Conservation (phyloP, 2,888 invertebrate genomes). For the Diaprepes abbreviatus region DNA sequence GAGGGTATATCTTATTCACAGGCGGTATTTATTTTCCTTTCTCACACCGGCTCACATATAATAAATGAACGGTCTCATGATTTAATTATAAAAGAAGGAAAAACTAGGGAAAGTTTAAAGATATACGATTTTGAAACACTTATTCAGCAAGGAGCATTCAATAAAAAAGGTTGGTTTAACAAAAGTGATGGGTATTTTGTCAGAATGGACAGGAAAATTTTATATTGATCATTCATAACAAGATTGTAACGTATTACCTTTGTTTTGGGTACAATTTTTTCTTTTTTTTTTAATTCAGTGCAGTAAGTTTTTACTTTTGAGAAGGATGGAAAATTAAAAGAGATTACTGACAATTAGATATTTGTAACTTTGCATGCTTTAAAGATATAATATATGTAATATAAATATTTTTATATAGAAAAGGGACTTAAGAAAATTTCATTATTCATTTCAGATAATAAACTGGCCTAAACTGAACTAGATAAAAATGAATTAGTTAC, state of each 20-base stretch:
- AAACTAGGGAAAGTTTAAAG: conserved; percentile 73
- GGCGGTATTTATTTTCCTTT: conserved; percentile 90
- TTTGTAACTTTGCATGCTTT: too few species aligned
- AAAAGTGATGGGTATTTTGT: conserved; percentile 11
- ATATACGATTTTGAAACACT: conserved; percentile 81
- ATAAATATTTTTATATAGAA: too few species aligned
- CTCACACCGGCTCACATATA: conserved; percentile 87
- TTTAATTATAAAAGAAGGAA: conserved; percentile 71
- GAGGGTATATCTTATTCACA: conserved; percentile 82
- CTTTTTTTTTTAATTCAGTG: too few species aligned
- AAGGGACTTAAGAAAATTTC: too few species aligned
- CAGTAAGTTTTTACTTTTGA: too few species aligned
- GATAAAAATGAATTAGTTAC: too few species aligned
- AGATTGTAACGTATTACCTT: background rate
- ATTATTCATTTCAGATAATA: too few species aligned
- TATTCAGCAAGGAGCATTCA: conserved; percentile 79
- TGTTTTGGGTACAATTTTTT: conserved; percentile 3
- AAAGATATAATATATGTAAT: too few species aligned
- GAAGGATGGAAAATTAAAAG: too few species aligned
- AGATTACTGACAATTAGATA: too few species aligned
- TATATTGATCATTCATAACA: background rate
- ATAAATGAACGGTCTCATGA: conserved; percentile 76
- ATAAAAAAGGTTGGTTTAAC: conserved; percentile 71
- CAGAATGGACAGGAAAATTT: conserved; percentile 1
- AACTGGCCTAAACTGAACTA: too few species aligned